These are phyloP conservation scores for Mechanitis mazaeus DNA, from an alignment of 2,888 invertebrate genomes.

Conservation along the genomic window DNA sequence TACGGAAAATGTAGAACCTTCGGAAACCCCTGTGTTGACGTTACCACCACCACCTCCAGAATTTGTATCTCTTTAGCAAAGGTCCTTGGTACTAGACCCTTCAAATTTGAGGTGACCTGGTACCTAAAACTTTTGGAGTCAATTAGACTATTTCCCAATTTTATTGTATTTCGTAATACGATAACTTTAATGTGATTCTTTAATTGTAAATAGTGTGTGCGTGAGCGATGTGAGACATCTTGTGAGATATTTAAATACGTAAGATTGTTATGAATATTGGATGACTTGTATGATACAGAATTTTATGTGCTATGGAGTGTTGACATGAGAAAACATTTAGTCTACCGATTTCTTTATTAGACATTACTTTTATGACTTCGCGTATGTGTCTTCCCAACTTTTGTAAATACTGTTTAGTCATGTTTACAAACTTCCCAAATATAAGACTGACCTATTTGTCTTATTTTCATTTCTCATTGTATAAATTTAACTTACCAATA, in stretches of 20 bases:
- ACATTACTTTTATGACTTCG: conserved; percentile 57
- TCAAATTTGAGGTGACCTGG: conserved; percentile 71
- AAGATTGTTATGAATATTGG: conserved; percentile 71
- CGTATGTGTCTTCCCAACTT: conserved; percentile 71
- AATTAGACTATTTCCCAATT: conserved; percentile 71
- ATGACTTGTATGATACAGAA: conserved; percentile 46
- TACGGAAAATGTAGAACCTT: conserved; percentile 53
- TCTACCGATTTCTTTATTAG: conserved; percentile 54
- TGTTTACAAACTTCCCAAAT: conserved; percentile 74
- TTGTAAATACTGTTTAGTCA: conserved; percentile 71
- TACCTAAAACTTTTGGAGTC: conserved; percentile 57
- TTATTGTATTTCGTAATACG: conserved; percentile 48
- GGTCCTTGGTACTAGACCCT: conserved; percentile 70
- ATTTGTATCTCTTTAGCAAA: conserved; percentile 71
- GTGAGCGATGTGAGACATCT: conserved; percentile 67
- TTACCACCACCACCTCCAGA: conserved; percentile 77
- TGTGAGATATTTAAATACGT: conserved; percentile 61
- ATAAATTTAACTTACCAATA: conserved; percentile 37
- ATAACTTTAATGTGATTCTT: conserved; percentile 58
- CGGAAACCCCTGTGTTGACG: conserved; percentile 64
- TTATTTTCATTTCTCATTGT: conserved; percentile 71
- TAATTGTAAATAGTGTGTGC: conserved; percentile 61
- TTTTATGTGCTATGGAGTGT: conserved; percentile 55
- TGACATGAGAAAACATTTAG: conserved; percentile 46
- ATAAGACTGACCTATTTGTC: conserved; percentile 77